Evolutionary conservation across 2,888 invertebrate species (phyloP), one percentile per base, ranked within the genome.

Genomic region (Leucozona laternaria): DNA sequence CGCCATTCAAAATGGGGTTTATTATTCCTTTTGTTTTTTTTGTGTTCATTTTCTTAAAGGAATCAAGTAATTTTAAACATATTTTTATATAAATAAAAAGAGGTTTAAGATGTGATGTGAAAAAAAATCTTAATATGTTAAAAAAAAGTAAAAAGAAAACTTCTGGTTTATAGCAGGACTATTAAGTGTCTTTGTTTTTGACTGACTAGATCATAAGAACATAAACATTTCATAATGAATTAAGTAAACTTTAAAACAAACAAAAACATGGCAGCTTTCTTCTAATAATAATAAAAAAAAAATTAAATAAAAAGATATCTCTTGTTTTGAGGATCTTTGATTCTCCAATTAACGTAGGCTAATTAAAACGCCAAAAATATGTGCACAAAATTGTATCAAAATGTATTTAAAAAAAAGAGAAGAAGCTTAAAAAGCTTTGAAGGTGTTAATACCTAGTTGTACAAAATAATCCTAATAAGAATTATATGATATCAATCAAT

Each of bases 1-100:
- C 86, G 81, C 86, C 81, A 86, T 86, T 86, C 81, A 78, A 86
- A 82, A 86, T 86, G 82, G 86, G 86, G 86, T 86, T 66, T 66
- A 20, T 48, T 81, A 68, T 68, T 85, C 31, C 43, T 64, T 79
- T 48, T 20, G 43, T 62, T 50, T 31, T 80, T 48, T 71, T 43
- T 71, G 76, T 70, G 57, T 70, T 55, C 43, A 31, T 68, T 68
- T 50, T 68, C 66, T 50, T 22, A 68, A 82, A 80, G 48, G 72
- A 70, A 80, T 73, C 28, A 64, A 79, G 20, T 70, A 37, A 72
- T 60, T 25, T 20, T 25, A 70, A 57, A 64, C 55, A 55, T 85
- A 85, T 81, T 85, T 85, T 85, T 85, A 55, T 85, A 85, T 85
- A 71, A 31, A 45, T 48, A 58, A 37, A 43, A 66, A 45, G 11